phyloP scores from a whole-genome alignment of 2,797 vertebrate genomes.

The Pseudomugil tenellus region DNA sequence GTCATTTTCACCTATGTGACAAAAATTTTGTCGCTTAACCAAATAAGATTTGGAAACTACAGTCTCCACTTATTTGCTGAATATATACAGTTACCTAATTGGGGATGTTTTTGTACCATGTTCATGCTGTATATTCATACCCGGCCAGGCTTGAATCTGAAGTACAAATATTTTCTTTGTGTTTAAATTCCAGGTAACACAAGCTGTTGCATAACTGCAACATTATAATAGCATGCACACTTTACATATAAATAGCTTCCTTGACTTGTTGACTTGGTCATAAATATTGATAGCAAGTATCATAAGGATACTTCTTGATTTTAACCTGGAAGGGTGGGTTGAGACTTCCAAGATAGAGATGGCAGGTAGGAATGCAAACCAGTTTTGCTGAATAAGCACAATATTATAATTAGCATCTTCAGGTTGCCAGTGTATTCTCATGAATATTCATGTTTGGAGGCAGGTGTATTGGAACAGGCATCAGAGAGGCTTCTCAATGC shows the following conservation, averaged over 20 bases:
- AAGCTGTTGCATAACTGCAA: slow-evolving; percentile 13
- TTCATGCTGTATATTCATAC: neutral
- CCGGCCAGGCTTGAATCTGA: neutral
- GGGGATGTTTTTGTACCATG: neutral
- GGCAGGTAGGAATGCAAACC: slow-evolving; percentile 60
- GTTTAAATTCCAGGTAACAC: slow-evolving; percentile 19
- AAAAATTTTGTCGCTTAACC: no score
- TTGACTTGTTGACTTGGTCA: slow-evolving; percentile 47
- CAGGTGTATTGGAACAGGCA: slow-evolving; percentile 55
- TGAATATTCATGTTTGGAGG: slow-evolving; percentile 69
- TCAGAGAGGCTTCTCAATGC: slow-evolving; percentile 47
- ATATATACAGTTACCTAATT: neutral
- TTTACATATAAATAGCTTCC: slow-evolving; percentile 49
- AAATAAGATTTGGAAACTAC: no score
- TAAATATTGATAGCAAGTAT: slow-evolving; percentile 61
- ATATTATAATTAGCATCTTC: slow-evolving; percentile 69
- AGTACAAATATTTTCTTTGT: slow-evolving; percentile 5
- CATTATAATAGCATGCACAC: slow-evolving; percentile 26
- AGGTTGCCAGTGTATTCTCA: slow-evolving; percentile 45
- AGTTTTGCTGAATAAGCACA: slow-evolving; percentile 62
- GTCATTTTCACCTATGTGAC: no score
- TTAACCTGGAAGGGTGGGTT: slow-evolving; percentile 38
- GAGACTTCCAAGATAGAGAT: slow-evolving; percentile 41
- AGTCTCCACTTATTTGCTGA: no score
- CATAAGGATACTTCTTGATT: slow-evolving; percentile 37